phyloP scores from a whole-genome alignment of 2,888 invertebrate species.

The Piscicola geometra region DNA sequence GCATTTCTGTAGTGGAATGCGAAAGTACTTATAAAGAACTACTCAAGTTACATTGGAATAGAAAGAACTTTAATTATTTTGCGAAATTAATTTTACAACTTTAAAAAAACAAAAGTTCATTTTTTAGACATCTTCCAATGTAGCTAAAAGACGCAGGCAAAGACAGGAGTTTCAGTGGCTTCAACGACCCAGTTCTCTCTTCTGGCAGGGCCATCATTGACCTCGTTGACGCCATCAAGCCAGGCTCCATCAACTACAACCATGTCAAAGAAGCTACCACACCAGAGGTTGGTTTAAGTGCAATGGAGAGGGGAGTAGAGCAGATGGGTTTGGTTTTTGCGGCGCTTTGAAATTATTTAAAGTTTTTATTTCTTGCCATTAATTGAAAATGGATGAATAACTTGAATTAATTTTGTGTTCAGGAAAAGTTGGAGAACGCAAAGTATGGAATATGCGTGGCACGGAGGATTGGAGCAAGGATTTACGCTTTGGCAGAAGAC shows the following conservation, averaged over 20 bases:
- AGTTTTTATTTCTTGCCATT: too few species aligned
- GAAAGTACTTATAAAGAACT: too few species aligned
- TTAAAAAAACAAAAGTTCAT: background rate
- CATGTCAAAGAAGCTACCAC: slow-evolving; percentile 74
- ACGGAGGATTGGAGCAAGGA: slow-evolving; percentile 90
- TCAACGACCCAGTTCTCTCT: slow-evolving; percentile 78
- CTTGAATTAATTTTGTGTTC: too few species aligned
- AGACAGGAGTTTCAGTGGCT: slow-evolving; percentile 55
- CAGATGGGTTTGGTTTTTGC: too few species aligned
- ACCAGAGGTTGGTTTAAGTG: too few species aligned
- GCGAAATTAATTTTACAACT: background rate
- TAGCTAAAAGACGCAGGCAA: slow-evolving; percentile 55
- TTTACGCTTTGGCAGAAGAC: slow-evolving; percentile 98
- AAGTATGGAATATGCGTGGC: slow-evolving; percentile 98
- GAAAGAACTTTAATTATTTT: too few species aligned
- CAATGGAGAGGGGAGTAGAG: too few species aligned
- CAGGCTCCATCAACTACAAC: slow-evolving; percentile 89
- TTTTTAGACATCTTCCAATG: background rate
- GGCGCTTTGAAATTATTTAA: too few species aligned
- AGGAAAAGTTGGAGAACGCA: slow-evolving; percentile 92
- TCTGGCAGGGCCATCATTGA: slow-evolving; percentile 87
- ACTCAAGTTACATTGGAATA: too few species aligned
- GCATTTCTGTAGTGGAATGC: too few species aligned
- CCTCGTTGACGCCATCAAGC: slow-evolving; percentile 91
- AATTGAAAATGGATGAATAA: too few species aligned